Conservation (phyloP, 2,113 vertebrate species). For the Nothocercus julius region DNA sequence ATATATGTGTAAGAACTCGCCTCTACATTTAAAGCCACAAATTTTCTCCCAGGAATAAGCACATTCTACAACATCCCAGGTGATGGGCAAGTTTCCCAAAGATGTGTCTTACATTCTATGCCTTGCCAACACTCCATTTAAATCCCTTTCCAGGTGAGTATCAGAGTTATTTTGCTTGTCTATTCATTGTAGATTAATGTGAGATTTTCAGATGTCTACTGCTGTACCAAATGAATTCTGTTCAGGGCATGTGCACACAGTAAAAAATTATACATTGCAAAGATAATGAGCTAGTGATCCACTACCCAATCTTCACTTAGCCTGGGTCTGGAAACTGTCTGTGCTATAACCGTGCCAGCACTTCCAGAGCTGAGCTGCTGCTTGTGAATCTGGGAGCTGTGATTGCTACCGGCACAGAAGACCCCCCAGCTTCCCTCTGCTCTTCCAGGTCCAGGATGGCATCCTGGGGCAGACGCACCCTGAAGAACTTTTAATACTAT, state of each 20-base stretch:
- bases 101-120: background rate
- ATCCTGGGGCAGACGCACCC: background rate
- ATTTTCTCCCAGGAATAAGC: background rate
- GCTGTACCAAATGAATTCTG: background rate
- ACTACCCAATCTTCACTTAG: background rate
- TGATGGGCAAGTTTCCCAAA: background rate
- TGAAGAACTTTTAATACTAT: background rate
- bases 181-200: background rate
- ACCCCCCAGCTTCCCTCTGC: too few species aligned
- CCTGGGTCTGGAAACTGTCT: background rate
- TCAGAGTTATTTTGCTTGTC: background rate
- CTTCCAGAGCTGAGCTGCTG: background rate
- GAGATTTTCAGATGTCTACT: background rate
- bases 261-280: background rate
- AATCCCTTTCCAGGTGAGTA: background rate
- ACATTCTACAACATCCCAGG: background rate
- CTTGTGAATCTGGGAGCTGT: background rate
- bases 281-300: background rate
- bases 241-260: background rate
- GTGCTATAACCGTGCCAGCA: accelerated
- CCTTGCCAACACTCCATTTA: background rate
- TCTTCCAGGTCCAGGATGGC: accelerated
- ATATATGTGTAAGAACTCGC: background rate
- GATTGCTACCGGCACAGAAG: accelerated
- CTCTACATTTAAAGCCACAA: background rate